Evolutionary conservation across 2,113 vertebrate genomes (phyloP), one percentile per base, ranked within the genome.

Genomic region (Hoplias malabaricus): DNA sequence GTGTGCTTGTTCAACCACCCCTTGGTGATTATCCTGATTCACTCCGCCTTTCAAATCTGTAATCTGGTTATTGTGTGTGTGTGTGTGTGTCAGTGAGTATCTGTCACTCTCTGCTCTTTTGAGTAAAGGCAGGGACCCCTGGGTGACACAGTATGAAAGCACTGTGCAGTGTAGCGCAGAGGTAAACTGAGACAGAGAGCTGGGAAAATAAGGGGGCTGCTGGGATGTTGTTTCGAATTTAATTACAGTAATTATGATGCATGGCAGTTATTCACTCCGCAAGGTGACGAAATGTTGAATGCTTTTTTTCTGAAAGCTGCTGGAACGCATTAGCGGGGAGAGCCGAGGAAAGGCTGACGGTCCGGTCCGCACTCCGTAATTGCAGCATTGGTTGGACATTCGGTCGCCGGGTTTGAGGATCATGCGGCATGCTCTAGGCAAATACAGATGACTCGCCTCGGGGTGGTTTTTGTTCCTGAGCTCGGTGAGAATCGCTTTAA

Each of bases 181-280:
- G 53, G 54, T 54, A 68, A 34, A 56, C 57, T 19, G 59, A 38
- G 57, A 54, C 54, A 19, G 62, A 2, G 48, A 48, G 16, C 61
- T 40, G 29, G 31, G 31, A 19, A n/a, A 36, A 53, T 68, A 33
- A 53, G 4, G 19, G 54, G 57, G 19, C 21, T 50, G 69, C 48
- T 13, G 73, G 73, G 50, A 70, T 65, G 54, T 78, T 78, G 67
- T 82, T 68, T 68, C 61, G 62, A 69, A 71, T 83, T 71, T 75
- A 82, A 80, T 81, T 69, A 76, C 71, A 23, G 63, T 79, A 68
- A 84, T 84, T 84, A 79, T 62, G 73, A 70, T 76, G 68, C 72
- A 79, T 53, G 79, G 69, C 75, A 66, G 78, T 77, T 72, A 78
- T 71, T 77, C 75, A 27, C 75, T 76, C 63, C 36, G 43, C 46